phyloP scores from a whole-genome alignment of 2,797 vertebrate species.

The Falco concolor region DNA sequence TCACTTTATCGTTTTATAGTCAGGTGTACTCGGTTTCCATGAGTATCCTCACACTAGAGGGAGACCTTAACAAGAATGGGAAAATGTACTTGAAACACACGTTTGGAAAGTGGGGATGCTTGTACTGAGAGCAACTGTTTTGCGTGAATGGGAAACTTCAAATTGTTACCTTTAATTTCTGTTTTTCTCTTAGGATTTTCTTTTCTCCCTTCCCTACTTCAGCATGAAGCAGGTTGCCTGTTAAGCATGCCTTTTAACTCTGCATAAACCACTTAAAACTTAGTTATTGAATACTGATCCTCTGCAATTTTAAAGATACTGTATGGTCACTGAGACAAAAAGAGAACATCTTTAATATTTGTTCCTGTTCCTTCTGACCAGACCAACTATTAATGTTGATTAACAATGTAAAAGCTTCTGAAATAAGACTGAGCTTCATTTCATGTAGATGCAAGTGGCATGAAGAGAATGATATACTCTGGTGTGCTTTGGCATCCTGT shows the following conservation, averaged over 20 bases:
- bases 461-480: conserved; percentile 75
- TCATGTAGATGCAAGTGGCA: conserved; percentile 78
- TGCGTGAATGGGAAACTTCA: background rate
- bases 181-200: background rate
- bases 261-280: background rate
- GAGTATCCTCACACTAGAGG: background rate
- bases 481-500: conserved; percentile 77
- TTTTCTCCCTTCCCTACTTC: background rate
- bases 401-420: background rate
- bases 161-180: background rate
- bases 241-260: background rate
- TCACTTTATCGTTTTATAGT: background rate
- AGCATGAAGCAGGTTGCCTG: background rate
- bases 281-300: background rate
- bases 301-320: background rate
- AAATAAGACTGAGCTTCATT: background rate
- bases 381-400: background rate
- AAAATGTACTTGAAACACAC: background rate
- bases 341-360: background rate
- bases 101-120: background rate
- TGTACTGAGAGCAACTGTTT: background rate
- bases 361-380: background rate
- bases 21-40: background rate
- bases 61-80: background rate
- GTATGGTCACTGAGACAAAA: background rate